Conservation (phyloP, 2,113 vertebrate genomes). For the Corapipo altera region DNA sequence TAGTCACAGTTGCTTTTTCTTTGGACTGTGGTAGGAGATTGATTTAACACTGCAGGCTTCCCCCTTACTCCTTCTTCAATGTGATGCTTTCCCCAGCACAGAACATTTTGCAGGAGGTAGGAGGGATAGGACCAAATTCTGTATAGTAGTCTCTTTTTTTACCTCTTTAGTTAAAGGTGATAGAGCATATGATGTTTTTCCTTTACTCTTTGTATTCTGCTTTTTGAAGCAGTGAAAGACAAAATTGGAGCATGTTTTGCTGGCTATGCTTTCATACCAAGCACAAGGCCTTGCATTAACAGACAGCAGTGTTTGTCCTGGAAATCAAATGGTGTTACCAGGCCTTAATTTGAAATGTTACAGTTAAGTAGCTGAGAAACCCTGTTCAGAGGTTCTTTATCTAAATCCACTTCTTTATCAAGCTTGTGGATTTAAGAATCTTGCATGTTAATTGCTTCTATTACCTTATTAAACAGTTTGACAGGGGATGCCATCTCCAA, state of each 20-base stretch:
- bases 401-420: not conserved
- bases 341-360: not conserved
- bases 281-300: not conserved
- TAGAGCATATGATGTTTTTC: not conserved
- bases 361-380: not conserved
- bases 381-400: not conserved
- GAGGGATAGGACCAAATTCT: not conserved
- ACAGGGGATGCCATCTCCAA: not conserved
- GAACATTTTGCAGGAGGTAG: not conserved
- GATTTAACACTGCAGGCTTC: not conserved
- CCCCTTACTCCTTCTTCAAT: not conserved
- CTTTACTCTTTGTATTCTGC: not conserved
- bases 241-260: not conserved
- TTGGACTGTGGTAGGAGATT: not conserved
- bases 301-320: not conserved
- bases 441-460: not conserved
- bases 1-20: not conserved
- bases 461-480: not conserved
- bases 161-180: not conserved
- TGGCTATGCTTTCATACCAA: not conserved
- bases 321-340: not conserved
- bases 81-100: not conserved
- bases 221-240: not conserved
- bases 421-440: not conserved
- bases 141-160: not conserved